Evolutionary conservation across 2,888 invertebrate genomes (phyloP).

Genomic region (Boloria euphrosyne): DNA sequence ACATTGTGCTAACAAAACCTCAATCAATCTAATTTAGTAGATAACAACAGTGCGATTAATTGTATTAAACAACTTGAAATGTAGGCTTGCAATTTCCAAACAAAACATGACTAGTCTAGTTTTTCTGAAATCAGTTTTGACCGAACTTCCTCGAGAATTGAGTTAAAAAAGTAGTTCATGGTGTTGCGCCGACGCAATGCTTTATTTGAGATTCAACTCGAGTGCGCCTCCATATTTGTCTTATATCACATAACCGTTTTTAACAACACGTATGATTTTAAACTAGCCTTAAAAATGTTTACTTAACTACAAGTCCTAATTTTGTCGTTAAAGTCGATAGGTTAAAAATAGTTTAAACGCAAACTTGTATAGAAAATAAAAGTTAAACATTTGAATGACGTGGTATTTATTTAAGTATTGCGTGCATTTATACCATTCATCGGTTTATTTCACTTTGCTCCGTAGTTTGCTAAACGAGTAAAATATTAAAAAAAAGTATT

Average conservation of each 20-base stretch:
- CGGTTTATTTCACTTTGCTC: slow-evolving; percentile 39
- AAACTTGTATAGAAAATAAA: slow-evolving; percentile 26
- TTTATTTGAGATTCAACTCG: slow-evolving; percentile 68
- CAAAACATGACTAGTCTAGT: slow-evolving; percentile 20
- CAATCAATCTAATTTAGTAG: slow-evolving; percentile 37
- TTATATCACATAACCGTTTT: slow-evolving; percentile 76
- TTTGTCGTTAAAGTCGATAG: not conserved
- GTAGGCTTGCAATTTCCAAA: slow-evolving; percentile 23
- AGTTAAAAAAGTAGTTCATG: slow-evolving; percentile 50
- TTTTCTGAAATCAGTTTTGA: slow-evolving; percentile 40
- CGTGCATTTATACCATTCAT: slow-evolving; percentile 42
- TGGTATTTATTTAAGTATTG: slow-evolving; percentile 40
- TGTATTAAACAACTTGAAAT: slow-evolving; percentile 23
- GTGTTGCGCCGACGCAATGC: slow-evolving; percentile 55
- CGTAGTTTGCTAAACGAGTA: slow-evolving; percentile 15
- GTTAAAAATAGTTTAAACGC: slow-evolving; percentile 2
- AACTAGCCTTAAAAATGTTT: slow-evolving; percentile 13
- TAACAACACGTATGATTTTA: slow-evolving; percentile 24
- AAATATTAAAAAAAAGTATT: slow-evolving; percentile 15
- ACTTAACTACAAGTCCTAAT: slow-evolving; percentile 5
- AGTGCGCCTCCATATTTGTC: slow-evolving; percentile 73
- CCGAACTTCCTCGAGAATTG: slow-evolving; percentile 43
- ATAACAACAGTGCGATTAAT: slow-evolving; percentile 23
- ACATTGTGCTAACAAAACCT: slow-evolving; percentile 35
- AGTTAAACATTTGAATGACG: slow-evolving; percentile 34